These are phyloP conservation scores for Columba guinea DNA, from an alignment of 2,797 vertebrate genomes.

Conservation along the genomic window DNA sequence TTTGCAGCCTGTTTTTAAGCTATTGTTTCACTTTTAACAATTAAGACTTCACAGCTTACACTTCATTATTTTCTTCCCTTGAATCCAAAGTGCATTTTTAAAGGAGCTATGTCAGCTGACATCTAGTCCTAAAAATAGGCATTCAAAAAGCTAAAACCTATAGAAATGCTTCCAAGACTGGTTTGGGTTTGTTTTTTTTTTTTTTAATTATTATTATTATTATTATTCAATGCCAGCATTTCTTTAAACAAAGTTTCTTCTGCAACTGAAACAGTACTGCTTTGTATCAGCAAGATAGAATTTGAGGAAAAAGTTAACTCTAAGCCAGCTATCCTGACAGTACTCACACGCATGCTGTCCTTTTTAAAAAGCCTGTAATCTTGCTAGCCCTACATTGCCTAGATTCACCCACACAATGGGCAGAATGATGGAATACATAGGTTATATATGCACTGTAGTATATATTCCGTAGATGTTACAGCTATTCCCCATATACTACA, in stretches of 20 bases:
- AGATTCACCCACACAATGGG: not conserved
- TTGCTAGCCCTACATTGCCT: not conserved
- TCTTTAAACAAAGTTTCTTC: not conserved
- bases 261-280: not conserved
- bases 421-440: not conserved
- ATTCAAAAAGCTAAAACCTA: not conserved
- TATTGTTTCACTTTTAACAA: constrained; percentile 42
- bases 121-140: constrained; percentile 14
- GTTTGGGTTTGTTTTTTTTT: not conserved
- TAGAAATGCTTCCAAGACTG: not conserved
- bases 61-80: not conserved
- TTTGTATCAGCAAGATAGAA: not conserved
- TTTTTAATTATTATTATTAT: no score
- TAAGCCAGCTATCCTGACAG: not conserved
- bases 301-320: not conserved
- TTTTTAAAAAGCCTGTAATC: not conserved
- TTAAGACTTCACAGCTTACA: constrained; percentile 13
- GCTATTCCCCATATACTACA: not conserved
- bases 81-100: constrained; percentile 20
- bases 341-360: not conserved
- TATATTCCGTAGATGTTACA: not conserved
- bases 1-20: constrained; percentile 23
- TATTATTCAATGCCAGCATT: not conserved
- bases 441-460: not conserved
- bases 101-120: not conserved